These are phyloP conservation scores for Catocala fraxini DNA, from an alignment of 2,888 invertebrate genomes.

Conservation along the genomic window DNA sequence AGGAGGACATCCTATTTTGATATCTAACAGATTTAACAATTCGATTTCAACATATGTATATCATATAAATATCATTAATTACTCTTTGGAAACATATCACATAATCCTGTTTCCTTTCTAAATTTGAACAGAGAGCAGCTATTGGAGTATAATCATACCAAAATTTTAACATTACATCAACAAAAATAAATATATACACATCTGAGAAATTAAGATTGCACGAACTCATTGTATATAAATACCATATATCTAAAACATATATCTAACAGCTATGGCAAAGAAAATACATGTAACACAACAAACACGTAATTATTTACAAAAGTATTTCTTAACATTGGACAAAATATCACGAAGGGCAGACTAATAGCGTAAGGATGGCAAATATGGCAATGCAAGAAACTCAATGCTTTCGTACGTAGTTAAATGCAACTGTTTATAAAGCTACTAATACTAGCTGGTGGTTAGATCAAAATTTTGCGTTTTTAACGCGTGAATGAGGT, in stretches of 20 bases:
- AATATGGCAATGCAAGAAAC: conserved; percentile 56
- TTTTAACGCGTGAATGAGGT: conserved; percentile 73
- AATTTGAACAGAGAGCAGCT: conserved; percentile 23
- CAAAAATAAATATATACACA: conserved; percentile 22
- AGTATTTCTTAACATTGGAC: conserved; percentile 42
- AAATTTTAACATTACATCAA: conserved; percentile 17
- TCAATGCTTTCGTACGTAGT: conserved; percentile 65
- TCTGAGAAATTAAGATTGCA: conserved; percentile 30
- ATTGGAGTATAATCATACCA: conserved; percentile 9
- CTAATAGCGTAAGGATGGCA: conserved; percentile 43
- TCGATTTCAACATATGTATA: no score
- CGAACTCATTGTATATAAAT: conserved; percentile 29
- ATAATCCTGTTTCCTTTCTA: no score
- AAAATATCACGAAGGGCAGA: conserved; percentile 56
- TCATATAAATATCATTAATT: no score
- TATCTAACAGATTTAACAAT: no score
- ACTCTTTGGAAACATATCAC: no score
- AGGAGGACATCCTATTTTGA: no score
- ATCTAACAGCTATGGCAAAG: conserved; percentile 24
- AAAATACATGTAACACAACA: conserved; percentile 33
- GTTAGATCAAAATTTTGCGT: conserved; percentile 74
- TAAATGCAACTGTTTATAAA: conserved; percentile 75
- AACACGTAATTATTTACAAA: conserved; percentile 26
- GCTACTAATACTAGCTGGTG: conserved; percentile 66
- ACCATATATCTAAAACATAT: conserved; percentile 12